Base-by-base conservation (phyloP, 2,888 invertebrate species). In the Drosophila pullipes region DNA sequence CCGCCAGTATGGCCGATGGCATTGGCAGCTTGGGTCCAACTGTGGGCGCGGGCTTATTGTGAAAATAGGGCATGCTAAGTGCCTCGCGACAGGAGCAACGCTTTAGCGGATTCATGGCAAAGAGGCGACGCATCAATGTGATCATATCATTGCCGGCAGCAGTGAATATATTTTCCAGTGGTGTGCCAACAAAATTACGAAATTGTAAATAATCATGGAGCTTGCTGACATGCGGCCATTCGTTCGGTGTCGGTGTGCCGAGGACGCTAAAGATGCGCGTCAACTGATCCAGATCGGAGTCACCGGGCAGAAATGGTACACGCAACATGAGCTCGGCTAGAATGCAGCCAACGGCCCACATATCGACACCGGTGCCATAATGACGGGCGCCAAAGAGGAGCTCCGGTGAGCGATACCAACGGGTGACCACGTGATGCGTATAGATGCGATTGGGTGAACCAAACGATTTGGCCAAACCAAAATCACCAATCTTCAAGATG, bases 341-440 rank as follows among this genome's bases (percentile, higher is more conserved):
- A 91, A 99, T 99, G 93, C 99, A 99, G 5, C 99, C 99, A 16
- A 99, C 96, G 5, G 99, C 99, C 99, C 99, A 99, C 95, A 99
- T 98, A 92, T 99, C 99, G 22, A 99, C 97, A 3, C 98, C 98
- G 16, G 97, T 97, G 18, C 98, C 97, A 93, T 99, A 99, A 91
- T 97, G 97, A 55, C 97, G 95, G 0, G 99, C 98, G 28, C 99
- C 99, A 94, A 97, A 99, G 44, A 99, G 94, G 37, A 99, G 94
- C 93, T 99, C 99, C 1, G 99, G 99, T 35, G 94, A 96, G 95
- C 98, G 96, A 93, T 98, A 98, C 98, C 98, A 98, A 74, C 98
- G 95, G 2, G 99, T 99, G 0, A 99, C 99, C 54, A 99, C 99
- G 94, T 99, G 99, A 95, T 99, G 98, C 4, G 99, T 99, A 92